A percentile compares a stretch with the other conserved stretches of the same genome.
These are phyloP conservation scores for Vicugna pacos DNA, from an alignment of 2,113 vertebrate genomes.

Conservation along the genomic window DNA sequence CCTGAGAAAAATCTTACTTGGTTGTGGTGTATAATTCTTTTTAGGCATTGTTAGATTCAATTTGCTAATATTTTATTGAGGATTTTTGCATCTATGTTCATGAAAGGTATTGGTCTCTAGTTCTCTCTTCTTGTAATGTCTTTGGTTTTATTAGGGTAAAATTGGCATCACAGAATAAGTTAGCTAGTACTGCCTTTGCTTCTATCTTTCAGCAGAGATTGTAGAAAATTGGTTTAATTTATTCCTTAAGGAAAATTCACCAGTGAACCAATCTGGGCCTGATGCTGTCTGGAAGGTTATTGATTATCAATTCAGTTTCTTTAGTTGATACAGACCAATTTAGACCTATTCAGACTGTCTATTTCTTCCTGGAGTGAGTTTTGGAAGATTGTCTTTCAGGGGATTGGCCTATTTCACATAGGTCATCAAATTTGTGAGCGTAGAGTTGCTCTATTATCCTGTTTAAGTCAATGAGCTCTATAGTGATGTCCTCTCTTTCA, in stretches of 20 bases:
- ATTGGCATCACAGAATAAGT: neutral
- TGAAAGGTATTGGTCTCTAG: neutral
- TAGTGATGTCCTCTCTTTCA: neutral
- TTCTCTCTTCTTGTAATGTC: neutral
- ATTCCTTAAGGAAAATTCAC: neutral
- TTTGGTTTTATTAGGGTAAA: neutral
- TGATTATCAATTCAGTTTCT: neutral
- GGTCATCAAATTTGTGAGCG: neutral
- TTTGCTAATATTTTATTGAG: neutral
- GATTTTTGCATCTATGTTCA: neutral
- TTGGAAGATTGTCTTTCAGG: neutral
- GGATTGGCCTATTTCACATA: neutral
- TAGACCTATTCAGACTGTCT: neutral
- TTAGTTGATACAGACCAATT: neutral
- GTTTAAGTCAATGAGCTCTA: neutral
- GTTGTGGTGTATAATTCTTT: neutral
- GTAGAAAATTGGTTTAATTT: neutral
- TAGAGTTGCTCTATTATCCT: neutral
- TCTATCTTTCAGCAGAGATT: neutral
- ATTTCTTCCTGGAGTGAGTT: neutral
- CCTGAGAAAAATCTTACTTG: neutral
- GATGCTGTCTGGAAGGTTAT: neutral
- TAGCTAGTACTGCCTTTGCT: neutral
- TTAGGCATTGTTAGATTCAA: neutral
- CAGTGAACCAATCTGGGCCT: neutral